phyloP scores from a whole-genome alignment of 2,113 vertebrate species.

The Cyanocitta stelleri region DNA sequence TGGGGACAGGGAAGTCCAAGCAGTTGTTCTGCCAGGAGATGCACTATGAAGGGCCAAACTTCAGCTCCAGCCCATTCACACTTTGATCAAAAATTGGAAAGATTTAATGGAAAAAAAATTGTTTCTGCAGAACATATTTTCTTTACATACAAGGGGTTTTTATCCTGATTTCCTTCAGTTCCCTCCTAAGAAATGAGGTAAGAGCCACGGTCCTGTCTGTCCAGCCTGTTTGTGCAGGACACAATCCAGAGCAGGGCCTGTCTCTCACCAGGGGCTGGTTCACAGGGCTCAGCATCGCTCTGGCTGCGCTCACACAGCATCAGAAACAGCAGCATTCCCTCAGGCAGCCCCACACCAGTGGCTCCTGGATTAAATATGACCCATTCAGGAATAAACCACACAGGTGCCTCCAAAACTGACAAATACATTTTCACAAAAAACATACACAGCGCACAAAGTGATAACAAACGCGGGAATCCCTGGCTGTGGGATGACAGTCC shows the following conservation, averaged over 20 bases:
- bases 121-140: neutral
- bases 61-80: neutral
- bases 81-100: neutral
- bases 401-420: neutral
- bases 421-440: neutral
- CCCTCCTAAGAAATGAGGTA: neutral
- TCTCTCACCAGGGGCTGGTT: neutral
- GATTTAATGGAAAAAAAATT: neutral
- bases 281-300: accelerated
- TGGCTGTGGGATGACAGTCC: neutral
- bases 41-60: neutral
- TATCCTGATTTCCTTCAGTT: neutral
- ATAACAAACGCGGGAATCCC: neutral
- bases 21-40: neutral
- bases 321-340: neutral
- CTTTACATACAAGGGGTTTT: neutral
- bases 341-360: neutral
- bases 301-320: neutral
- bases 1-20: neutral
- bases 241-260: neutral
- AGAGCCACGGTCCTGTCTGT: neutral
- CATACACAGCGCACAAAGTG: neutral
- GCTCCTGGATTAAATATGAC: neutral
- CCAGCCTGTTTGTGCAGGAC: neutral
- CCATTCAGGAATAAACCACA: neutral